Conservation (phyloP, 1,140 invertebrate genomes). For the Zelostemma sp. region DNA sequence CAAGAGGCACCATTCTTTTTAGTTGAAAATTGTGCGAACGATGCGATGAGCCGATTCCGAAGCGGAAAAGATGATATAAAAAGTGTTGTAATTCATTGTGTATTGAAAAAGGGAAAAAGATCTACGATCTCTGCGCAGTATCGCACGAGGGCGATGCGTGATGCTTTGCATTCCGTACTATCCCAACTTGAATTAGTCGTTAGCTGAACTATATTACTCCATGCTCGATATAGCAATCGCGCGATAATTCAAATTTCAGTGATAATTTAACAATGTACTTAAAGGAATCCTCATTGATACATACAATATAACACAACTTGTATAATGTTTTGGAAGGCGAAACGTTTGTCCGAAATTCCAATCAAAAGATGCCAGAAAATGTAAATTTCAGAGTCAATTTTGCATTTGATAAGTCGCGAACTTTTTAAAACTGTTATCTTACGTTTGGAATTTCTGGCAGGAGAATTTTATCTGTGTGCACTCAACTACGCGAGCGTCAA, state of each 20-base stretch:
- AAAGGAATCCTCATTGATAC: neutral
- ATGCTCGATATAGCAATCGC: neutral
- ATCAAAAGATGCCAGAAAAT: too few species aligned
- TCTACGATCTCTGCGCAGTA: too few species aligned
- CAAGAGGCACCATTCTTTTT: too few species aligned
- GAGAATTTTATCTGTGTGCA: neutral
- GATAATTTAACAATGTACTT: neutral
- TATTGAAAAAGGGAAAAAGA: too few species aligned
- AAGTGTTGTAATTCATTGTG: too few species aligned
- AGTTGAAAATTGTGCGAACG: too few species aligned
- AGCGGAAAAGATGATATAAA: too few species aligned
- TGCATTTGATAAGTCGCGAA: neutral
- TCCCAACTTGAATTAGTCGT: conserved; percentile 1
- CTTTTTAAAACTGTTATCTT: neutral
- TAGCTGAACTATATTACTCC: neutral
- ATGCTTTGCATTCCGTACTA: neutral
- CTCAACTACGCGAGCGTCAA: neutral
- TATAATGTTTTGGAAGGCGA: neutral
- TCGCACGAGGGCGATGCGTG: neutral
- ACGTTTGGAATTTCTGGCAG: neutral
- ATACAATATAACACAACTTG: too few species aligned
- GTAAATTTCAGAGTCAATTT: neutral
- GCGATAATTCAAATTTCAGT: neutral
- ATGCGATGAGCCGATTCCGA: too few species aligned
- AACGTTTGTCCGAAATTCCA: too few species aligned